These are phyloP conservation scores for Acromyrmex heyeri DNA, from an alignment of 1,140 invertebrate genomes.

Conservation along the genomic window DNA sequence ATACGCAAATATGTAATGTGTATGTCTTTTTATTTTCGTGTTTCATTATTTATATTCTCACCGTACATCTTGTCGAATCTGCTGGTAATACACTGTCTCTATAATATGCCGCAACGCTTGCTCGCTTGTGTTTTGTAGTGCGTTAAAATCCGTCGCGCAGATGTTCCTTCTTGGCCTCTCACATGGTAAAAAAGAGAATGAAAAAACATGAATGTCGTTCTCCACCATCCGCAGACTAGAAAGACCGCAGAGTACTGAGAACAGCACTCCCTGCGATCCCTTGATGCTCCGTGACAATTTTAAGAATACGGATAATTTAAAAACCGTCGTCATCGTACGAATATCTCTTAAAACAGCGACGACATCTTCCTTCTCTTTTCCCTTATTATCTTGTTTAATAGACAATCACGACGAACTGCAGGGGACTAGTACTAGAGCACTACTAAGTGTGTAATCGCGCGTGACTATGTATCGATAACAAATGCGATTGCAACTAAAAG, in stretches of 20 bases:
- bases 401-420: conserved; percentile 56
- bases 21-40: conserved; percentile 83
- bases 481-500: conserved; percentile 14
- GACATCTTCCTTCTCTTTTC: conserved; percentile 1
- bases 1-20: conserved; percentile 67
- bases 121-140: conserved; percentile 49
- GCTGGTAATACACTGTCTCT: conserved; percentile 58
- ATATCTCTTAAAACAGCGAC: conserved; percentile 19
- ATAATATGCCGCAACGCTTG: conserved; percentile 50
- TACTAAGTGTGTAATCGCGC: conserved; percentile 49
- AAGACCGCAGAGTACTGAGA: conserved; percentile 41
- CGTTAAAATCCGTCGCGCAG: conserved; percentile 67
- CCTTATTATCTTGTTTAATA: conserved; percentile 38
- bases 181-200: conserved; percentile 68
- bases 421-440: conserved; percentile 42
- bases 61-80: conserved; percentile 78
- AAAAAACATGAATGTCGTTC: conserved; percentile 56
- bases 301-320: conserved; percentile 41
- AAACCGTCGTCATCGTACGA: conserved; percentile 13
- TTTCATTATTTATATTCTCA: conserved; percentile 78
- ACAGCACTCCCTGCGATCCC: not conserved
- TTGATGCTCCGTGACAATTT: conserved; percentile 4
- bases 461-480: conserved; percentile 43
- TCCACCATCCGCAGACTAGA: conserved; percentile 54
- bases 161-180: conserved; percentile 57